Percentiles rank a stretch among this genome's conserved stretches.
phyloP scores from a whole-genome alignment of 92 coral and sea anemone genomes.

The Meandrina meandrites region DNA sequence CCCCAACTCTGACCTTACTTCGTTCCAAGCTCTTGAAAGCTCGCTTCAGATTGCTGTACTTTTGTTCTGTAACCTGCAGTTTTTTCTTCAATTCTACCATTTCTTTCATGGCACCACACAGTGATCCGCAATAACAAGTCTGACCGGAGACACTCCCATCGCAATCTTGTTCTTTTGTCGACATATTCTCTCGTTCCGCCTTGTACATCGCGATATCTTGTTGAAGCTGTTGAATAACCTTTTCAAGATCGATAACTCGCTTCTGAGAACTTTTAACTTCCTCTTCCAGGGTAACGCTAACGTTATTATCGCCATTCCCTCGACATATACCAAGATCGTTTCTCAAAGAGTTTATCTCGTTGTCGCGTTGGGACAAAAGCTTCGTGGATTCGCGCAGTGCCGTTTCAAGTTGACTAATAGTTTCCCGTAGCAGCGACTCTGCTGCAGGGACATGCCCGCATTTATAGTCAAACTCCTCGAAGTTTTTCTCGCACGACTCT shows the following conservation, averaged over 20 bases:
- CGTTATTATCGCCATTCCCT: slow-evolving; percentile 32
- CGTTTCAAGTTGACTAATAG: slow-evolving; percentile 81
- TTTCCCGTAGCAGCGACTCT: slow-evolving; percentile 77
- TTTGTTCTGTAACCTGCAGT: slow-evolving; percentile 87
- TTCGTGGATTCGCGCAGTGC: slow-evolving; percentile 87
- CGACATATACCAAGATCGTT: slow-evolving; percentile 69
- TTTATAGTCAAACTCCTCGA: slow-evolving; percentile 57
- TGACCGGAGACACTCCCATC: slow-evolving; percentile 49
- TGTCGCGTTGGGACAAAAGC: slow-evolving; percentile 82
- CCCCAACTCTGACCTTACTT: slow-evolving; percentile 78
- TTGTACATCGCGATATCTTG: slow-evolving; percentile 66
- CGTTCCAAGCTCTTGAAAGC: slow-evolving; percentile 72
- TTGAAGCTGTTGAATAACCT: slow-evolving; percentile 78
- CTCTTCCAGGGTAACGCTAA: slow-evolving; percentile 72
- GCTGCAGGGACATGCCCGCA: slow-evolving; percentile 32
- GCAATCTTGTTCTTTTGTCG: slow-evolving; percentile 31
- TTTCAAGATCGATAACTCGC: slow-evolving; percentile 77
- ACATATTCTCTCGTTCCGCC: slow-evolving; percentile 46
- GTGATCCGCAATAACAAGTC: slow-evolving; percentile 87
- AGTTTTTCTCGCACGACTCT: slow-evolving; percentile 74
- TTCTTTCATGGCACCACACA: slow-evolving; percentile 98
- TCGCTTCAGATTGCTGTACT: slow-evolving; percentile 73
- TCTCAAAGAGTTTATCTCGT: slow-evolving; percentile 73
- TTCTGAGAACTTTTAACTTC: slow-evolving; percentile 79
- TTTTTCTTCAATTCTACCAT: slow-evolving; percentile 84